Evolutionary conservation across 2,888 invertebrate genomes (phyloP).

Genomic region (Cyrtodaria siliqua): DNA sequence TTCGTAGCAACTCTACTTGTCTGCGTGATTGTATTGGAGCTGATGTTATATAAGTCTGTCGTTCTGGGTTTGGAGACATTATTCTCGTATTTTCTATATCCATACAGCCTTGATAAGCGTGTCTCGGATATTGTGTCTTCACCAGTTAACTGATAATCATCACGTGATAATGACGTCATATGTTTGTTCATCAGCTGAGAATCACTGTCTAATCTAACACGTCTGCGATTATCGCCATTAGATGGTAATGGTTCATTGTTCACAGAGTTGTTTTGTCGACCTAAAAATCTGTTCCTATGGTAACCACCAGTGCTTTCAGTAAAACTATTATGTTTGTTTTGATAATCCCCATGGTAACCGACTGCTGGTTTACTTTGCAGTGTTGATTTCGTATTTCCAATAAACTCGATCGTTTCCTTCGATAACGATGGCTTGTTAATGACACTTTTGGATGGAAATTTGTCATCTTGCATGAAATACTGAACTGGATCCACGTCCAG

Average conservation of each 20-base stretch:
- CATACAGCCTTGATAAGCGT: not conserved
- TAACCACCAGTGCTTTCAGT: conserved; percentile 40
- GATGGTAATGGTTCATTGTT: conserved; percentile 17
- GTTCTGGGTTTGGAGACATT: no score
- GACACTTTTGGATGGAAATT: not conserved
- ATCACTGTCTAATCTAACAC: conserved; percentile 14
- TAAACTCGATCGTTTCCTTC: conserved; percentile 47
- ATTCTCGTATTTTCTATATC: no score
- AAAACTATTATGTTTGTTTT: conserved; percentile 38
- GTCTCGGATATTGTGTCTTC: not conserved
- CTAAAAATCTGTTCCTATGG: conserved; percentile 40
- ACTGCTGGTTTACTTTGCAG: conserved; percentile 27
- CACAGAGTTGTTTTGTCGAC: conserved; percentile 31
- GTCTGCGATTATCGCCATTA: conserved; percentile 12
- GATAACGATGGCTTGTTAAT: conserved; percentile 46
- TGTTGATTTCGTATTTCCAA: conserved; percentile 38
- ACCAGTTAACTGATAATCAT: not conserved
- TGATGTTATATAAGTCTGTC: no score
- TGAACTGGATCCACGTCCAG: conserved; percentile 54
- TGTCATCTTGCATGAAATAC: conserved; percentile 52
- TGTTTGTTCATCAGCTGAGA: not conserved
- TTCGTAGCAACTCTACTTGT: not conserved
- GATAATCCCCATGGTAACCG: conserved; percentile 46
- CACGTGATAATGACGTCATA: not conserved
- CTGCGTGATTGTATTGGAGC: no score